phyloP scores from a whole-genome alignment of 2,797 vertebrate genomes.

The Sebastes itinus region DNA sequence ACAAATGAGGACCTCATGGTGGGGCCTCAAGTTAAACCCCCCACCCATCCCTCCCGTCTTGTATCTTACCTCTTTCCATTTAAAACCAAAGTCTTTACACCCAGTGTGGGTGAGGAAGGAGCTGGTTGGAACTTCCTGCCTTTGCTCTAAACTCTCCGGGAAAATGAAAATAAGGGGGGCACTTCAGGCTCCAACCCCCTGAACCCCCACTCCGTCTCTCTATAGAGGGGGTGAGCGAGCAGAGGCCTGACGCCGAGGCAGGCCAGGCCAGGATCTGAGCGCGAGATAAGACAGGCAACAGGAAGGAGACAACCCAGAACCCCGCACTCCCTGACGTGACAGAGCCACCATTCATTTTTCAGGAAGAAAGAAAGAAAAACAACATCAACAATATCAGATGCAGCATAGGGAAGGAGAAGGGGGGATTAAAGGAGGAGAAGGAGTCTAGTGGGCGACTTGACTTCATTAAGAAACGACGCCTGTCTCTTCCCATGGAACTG shows the following conservation, averaged over 20 bases:
- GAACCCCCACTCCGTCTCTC: conserved; percentile 13
- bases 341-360: conserved; percentile 79
- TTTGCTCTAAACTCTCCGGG: conserved; percentile 27
- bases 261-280: conserved; percentile 69
- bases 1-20: conserved; percentile 80
- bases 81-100: conserved; percentile 1
- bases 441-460: conserved; percentile 41
- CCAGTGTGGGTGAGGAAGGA: conserved; percentile 32
- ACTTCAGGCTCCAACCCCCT: neutral
- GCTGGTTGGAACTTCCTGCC: conserved; percentile 46
- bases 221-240: conserved; percentile 30
- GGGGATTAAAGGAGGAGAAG: neutral
- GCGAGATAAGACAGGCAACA: conserved; percentile 82
- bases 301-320: conserved; percentile 82
- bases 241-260: conserved; percentile 62
- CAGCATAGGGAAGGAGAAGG: conserved; percentile 29
- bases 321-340: conserved; percentile 65
- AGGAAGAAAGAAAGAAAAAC: conserved; percentile 78
- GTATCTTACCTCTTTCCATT: conserved; percentile 18
- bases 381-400: conserved; percentile 81
- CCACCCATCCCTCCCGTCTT: neutral
- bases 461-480: conserved; percentile 47
- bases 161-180: conserved; percentile 37
- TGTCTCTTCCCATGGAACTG: conserved; percentile 32
- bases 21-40: conserved; percentile 45